These are phyloP conservation scores for Cotesia chilonis DNA, from an alignment of 1,140 invertebrate genomes.

Conservation along the genomic window DNA sequence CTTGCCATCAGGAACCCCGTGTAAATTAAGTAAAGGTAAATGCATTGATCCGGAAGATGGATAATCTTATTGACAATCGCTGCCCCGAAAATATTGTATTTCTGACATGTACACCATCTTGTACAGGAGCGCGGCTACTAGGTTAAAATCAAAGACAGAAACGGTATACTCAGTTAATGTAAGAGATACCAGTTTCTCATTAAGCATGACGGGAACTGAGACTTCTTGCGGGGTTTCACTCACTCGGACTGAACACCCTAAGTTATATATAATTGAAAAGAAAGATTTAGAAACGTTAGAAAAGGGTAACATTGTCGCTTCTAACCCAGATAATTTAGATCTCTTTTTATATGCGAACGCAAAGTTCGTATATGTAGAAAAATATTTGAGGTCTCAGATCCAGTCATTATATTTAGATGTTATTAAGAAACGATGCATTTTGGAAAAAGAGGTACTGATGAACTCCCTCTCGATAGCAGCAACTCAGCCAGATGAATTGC, in stretches of 20 bases:
- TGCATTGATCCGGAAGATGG: constrained; percentile 37
- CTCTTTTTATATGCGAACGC: constrained; percentile 37
- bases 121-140: constrained; percentile 34
- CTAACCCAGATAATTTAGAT: constrained; percentile 33
- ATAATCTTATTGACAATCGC: constrained; percentile 34
- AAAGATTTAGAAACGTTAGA: not conserved
- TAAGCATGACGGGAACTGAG: constrained; percentile 4
- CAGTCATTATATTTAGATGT: constrained; percentile 30
- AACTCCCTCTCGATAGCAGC: too few relatives aligned
- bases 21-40: constrained; percentile 29
- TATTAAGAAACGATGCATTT: constrained; percentile 5
- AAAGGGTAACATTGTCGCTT: constrained; percentile 35
- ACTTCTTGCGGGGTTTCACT: constrained; percentile 33
- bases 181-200: constrained; percentile 34
- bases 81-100: constrained; percentile 29
- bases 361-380: constrained; percentile 36
- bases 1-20: constrained; percentile 22
- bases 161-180: constrained; percentile 36
- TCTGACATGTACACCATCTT: constrained; percentile 29
- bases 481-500: constrained; percentile 13
- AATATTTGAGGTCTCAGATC: constrained; percentile 23
- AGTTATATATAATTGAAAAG: constrained; percentile 41
- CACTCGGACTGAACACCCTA: constrained; percentile 40
- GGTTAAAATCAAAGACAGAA: constrained; percentile 20
- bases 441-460: constrained; percentile 6